phyloP scores from a whole-genome alignment of 2,888 invertebrate genomes.

The Amphipyra berbera region DNA sequence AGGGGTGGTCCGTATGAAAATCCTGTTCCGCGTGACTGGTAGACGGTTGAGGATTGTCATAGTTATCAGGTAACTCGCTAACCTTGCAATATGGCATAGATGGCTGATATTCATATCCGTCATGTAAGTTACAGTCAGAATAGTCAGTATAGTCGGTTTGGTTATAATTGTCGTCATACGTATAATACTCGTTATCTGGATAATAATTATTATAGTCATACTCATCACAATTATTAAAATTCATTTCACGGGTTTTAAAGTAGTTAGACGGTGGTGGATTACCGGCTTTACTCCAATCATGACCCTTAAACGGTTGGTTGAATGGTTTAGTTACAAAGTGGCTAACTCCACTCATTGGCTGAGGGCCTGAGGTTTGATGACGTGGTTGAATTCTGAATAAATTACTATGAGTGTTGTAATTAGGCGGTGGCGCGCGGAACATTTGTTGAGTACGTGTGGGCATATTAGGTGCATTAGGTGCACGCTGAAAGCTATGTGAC shows the following conservation, averaged over 20 bases:
- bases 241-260: background rate
- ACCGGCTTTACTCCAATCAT: background rate
- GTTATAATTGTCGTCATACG: background rate
- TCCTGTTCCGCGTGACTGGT: background rate
- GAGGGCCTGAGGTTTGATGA: too few relatives aligned
- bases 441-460: conserved; percentile 1
- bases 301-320: background rate
- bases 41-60: background rate
- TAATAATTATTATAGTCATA: too few relatives aligned
- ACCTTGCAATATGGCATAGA: too few relatives aligned
- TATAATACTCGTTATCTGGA: too few relatives aligned
- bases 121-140: background rate
- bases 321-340: background rate
- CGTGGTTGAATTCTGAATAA: too few relatives aligned
- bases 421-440: conserved; percentile 7
- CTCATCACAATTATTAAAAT: too few relatives aligned
- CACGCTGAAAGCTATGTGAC: background rate
- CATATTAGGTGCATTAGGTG: background rate
- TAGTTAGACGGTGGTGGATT: conserved; percentile 2
- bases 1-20: background rate
- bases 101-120: too few relatives aligned
- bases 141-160: background rate
- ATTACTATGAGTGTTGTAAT: too few relatives aligned
- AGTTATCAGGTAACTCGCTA: too few relatives aligned
- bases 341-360: conserved; percentile 5